Base-by-base conservation (phyloP, 2,797 vertebrate species). In the Enteromius paludinosus region DNA sequence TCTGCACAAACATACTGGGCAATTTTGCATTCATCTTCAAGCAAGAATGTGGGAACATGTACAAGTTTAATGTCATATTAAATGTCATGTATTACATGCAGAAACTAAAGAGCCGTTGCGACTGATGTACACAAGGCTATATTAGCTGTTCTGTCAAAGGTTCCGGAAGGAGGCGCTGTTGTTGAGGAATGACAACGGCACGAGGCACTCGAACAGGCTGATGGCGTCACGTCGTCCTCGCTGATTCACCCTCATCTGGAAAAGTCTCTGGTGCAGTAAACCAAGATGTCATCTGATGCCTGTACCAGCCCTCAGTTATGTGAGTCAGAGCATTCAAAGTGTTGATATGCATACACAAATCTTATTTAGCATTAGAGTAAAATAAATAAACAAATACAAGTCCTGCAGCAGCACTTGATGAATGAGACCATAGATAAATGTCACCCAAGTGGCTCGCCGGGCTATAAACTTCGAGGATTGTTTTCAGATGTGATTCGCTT, bases 341-440 rank as follows among this genome's bases (percentile, higher is more conserved):
- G 61, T 74, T 56, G 23, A 56, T 54, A 75, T 68, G 18, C 23
- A 82, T 10, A 74, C 49, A 65, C 28, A 65, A 52, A 81, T 73
- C 17, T 9, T 7, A 62, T 45, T 69, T 62, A 73, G 56, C n/a
- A 38, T 72, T 11, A 47, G 15, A 49, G 20, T 64, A 52, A 64
- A 65, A 78, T 18, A 47, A 47, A 71, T 7, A 65, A 81, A 52
- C 30, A 65, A 62, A 52, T n/a, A 10, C 45, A 9, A 72, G 9
- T n/a, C n/a, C 41, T 43, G 59, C 59, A 15, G 18, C 30, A 25
- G 47, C 25, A 30, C 38, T 47, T 25, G 17, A 47, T 45, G 12
- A 61, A 52, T 35, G n/a, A 72, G 69, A 61, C 6, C 52, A 79
- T 30, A 78, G 49, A 70, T 54, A 68, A 43, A 56, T 41, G 35